Conservation (phyloP, 2,888 invertebrate species). For the Alloscopus bannaensis region DNA sequence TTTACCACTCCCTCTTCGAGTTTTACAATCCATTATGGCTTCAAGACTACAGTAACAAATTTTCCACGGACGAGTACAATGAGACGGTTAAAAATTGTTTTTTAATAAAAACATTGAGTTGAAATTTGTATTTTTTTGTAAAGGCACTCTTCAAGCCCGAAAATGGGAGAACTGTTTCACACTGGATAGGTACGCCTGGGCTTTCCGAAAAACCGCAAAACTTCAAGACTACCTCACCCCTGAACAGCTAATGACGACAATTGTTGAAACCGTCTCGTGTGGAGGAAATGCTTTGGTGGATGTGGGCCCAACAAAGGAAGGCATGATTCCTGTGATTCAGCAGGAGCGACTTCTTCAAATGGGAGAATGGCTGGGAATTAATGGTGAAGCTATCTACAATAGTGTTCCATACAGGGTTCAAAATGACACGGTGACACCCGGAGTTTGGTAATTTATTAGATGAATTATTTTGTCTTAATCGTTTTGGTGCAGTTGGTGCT, state of each 20-base stretch:
- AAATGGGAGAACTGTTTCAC: slow-evolving; percentile 79
- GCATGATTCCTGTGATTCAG: slow-evolving; percentile 75
- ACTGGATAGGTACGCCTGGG: slow-evolving; percentile 76
- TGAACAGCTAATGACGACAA: slow-evolving; percentile 73
- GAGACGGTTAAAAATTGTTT: slow-evolving; percentile 47
- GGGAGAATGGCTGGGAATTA: slow-evolving; percentile 76
- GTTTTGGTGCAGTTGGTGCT: background rate
- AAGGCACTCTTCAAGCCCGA: slow-evolving; percentile 73
- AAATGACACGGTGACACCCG: slow-evolving; percentile 84
- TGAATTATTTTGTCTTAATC: background rate
- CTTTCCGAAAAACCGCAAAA: slow-evolving; percentile 74
- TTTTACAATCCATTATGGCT: slow-evolving; percentile 76
- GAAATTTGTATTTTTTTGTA: background rate
- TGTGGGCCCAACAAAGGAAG: slow-evolving; percentile 76
- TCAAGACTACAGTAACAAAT: slow-evolving; percentile 74
- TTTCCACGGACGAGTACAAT: slow-evolving; percentile 73
- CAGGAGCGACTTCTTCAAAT: slow-evolving; percentile 76
- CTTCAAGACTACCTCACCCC: slow-evolving; percentile 74
- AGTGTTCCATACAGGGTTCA: slow-evolving; percentile 80
- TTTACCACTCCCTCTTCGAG: slow-evolving; percentile 76
- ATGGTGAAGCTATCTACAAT: slow-evolving; percentile 76
- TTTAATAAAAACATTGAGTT: slow-evolving; percentile 75
- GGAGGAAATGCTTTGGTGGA: slow-evolving; percentile 75
- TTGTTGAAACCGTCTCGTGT: slow-evolving; percentile 65
- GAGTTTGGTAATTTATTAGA: slow-evolving; percentile 81